phyloP scores from a whole-genome alignment of 2,888 invertebrate species.

The Acholoe squamosa region DNA sequence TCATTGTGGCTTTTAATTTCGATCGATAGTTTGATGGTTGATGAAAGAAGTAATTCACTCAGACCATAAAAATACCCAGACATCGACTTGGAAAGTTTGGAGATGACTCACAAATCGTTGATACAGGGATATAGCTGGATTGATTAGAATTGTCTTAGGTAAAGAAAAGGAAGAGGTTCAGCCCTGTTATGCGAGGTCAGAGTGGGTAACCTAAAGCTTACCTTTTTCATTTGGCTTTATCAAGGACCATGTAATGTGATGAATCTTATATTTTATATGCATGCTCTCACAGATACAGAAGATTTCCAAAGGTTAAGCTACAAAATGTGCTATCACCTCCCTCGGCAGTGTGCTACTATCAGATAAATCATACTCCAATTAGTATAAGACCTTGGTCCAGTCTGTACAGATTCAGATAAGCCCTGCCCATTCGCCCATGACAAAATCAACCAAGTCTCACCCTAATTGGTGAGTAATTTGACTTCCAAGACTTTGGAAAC shows the following conservation, averaged over 20 bases:
- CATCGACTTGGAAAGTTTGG: no score
- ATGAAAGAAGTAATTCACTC: no score
- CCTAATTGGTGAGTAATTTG: constrained; percentile 35
- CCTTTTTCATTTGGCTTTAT: no score
- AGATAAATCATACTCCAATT: neutral
- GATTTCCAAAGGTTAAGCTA: neutral
- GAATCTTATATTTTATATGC: neutral
- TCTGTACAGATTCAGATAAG: constrained; percentile 22
- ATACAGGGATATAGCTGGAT: no score
- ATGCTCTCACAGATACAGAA: neutral
- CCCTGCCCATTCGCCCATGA: neutral
- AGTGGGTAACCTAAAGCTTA: neutral
- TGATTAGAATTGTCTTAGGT: no score
- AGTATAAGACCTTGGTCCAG: neutral
- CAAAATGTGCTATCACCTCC: neutral
- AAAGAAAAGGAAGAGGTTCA: neutral
- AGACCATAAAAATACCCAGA: no score
- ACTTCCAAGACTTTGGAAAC: neutral
- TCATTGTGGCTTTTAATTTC: no score
- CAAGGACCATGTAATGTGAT: neutral
- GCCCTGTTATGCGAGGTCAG: neutral
- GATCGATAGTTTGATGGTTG: no score
- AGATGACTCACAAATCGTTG: no score
- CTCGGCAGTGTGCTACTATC: neutral
- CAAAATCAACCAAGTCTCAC: neutral